Percentiles rank a stretch among this genome's conserved stretches.
Evolutionary conservation across 2,113 vertebrate genomes (phyloP).

Genomic region (Orthonyx spaldingii): DNA sequence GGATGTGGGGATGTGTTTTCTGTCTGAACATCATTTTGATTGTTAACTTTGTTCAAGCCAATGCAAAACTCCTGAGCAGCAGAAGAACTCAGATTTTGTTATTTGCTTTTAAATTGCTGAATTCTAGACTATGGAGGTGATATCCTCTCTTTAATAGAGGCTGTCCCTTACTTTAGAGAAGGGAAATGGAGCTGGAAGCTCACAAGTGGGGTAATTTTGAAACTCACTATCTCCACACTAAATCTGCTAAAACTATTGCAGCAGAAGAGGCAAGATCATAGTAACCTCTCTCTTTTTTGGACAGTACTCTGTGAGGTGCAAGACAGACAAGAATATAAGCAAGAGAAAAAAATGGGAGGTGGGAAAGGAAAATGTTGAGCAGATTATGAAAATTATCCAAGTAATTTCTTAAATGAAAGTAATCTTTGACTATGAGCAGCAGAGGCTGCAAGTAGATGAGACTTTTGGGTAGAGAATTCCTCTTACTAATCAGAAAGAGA

Average conservation of each 20-base stretch:
- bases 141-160: neutral
- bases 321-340: neutral
- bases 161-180: neutral
- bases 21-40: neutral
- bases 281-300: neutral
- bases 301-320: neutral
- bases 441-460: neutral
- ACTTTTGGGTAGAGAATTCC: neutral
- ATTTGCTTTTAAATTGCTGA: neutral
- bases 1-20: neutral
- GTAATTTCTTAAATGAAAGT: neutral
- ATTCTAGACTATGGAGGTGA: neutral
- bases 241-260: neutral
- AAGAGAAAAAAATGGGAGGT: neutral
- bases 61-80: neutral
- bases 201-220: neutral
- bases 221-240: neutral
- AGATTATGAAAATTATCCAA: conserved; percentile 6
- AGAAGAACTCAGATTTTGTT: neutral
- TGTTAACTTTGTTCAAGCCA: neutral
- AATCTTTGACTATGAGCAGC: neutral
- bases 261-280: neutral
- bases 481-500: neutral
- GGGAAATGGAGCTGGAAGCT: neutral
- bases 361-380: neutral